Percentiles rank a stretch among this genome's conserved stretches.
Conservation (phyloP, 35 echinoderm and acorn worm species). For the Holothuria glaberrima region DNA sequence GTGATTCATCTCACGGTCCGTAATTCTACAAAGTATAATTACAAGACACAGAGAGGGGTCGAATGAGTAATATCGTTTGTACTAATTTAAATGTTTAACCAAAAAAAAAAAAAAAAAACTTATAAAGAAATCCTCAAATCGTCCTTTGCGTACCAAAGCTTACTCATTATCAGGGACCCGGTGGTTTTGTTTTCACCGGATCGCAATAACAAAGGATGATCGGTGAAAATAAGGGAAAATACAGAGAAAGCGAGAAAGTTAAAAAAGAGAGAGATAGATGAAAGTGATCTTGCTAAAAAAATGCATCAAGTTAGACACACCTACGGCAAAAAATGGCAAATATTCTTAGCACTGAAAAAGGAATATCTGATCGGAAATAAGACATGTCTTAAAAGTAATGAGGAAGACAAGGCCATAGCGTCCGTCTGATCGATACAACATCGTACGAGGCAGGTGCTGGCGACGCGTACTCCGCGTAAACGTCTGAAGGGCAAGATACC, state of each 20-base stretch:
- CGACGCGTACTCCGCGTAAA: conserved; percentile 8
- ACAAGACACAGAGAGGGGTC: no score
- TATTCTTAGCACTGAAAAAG: conserved; percentile 13
- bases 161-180: no score
- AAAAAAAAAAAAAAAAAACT: no score
- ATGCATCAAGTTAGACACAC: conserved; percentile 29
- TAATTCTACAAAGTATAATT: no score
- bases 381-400: conserved; percentile 41
- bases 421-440: conserved; percentile 24
- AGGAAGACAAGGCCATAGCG: conserved; percentile 37
- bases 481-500: conserved; percentile 44
- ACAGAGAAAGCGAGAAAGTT: not conserved
- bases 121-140: no score
- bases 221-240: not conserved
- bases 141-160: no score
- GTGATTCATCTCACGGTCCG: no score
- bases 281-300: conserved; percentile 7
- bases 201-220: not conserved
- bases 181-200: no score
- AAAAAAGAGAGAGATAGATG: conserved; percentile 14
- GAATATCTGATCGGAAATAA: conserved; percentile 40
- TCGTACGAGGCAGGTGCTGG: conserved; percentile 51
- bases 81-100: no score
- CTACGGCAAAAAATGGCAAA: conserved; percentile 32
- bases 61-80: no score